Evolutionary conservation across 1,140 invertebrate species (phyloP), one percentile per base, ranked within the genome.

Genomic region (Nephila pilipes): DNA sequence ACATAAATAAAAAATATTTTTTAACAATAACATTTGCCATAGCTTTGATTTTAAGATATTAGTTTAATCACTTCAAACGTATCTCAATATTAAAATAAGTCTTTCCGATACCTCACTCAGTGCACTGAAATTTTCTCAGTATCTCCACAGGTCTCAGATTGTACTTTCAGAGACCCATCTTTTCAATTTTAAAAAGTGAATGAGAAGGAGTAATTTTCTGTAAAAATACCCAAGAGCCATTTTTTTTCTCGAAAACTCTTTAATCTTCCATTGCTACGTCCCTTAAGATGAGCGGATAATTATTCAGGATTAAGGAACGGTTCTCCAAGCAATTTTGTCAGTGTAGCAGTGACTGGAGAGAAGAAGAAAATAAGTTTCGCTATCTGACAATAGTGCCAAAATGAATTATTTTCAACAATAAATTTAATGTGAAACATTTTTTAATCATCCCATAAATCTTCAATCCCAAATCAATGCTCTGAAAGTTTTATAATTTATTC

Each of bases 401-500:
- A 54, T 46, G 54, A 75, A 75, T 75, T 75, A 75, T 25, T 83
- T 83, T 38, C 38, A 83, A 55, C 80, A 55, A 83, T 83, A 83
- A 22, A 83, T 54, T 46, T 83, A 46, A 57, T 75, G 69, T 75
- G 29, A 75, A 75, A 29, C 69, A 75, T 75, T 75, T 75, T 75
- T 75, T 75, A 75, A 75, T 75, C 69, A 36, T 32, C 25, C 32
- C 69, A 75, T 75, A 75, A 75, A 75, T 75, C 69, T 75, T 32
- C 69, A 75, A 75, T 75, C 32, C 29, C 69, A 32, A 29, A 75
- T 75, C 69, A 75, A 75, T 75, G 69, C 69, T 36, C 29, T 57
- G 29, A 32, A 60, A 85, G 55, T 60, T 36, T 85, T 54, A 85
- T 81, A 81, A 81, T 81, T 20, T 46, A 81, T 81, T 81, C 80